Evolutionary conservation across 2,888 invertebrate species (phyloP), one percentile per base, ranked within the genome.

Genomic region (Liposcelis brunnea): DNA sequence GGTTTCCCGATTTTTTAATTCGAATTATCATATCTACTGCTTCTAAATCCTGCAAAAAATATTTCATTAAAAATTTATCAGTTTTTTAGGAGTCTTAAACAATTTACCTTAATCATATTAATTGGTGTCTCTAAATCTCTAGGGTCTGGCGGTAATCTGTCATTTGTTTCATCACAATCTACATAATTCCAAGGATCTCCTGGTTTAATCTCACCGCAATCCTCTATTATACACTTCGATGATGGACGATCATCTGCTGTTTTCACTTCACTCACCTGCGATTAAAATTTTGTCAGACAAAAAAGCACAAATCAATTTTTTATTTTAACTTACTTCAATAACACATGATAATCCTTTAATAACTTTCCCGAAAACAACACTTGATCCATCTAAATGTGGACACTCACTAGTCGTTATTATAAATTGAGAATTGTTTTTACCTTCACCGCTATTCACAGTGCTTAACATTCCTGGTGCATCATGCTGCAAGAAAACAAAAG

Each of bases 351-450:
- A 63, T 1, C 90, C 90, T 51, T 77, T 78, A 12, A 77, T 54
- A n/a, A 90, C 82, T 50, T 70, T 70, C 0, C 89, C 90, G 57
- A 86, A 83, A 18, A 78, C 84, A 2, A 89, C 86, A 61, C 90
- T 85, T 12, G 70, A 76, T 4, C 74, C 77, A 60, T 90, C 80
- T 38, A 90, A 65, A 58, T 89, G 87, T 1, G 72, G 65, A 55
- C 84, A 82, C 2, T 75, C 72, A 1, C 74, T 77, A 1, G 78
- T 75, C 1, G 85, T 82, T 48, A 95, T 83, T 59, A 93, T 87
- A 66, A 97, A 97, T 65, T 97, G 97, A 0, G 94, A 94, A 51
- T 83, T 85, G 61, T 94, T 95, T 61, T 95, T 71, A 11, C 75
- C 74, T 53, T 61, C 60, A 44, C 77, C 91, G 60, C 69, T 77